Evolutionary conservation across 2,888 invertebrate genomes (phyloP).

Genomic region (Drosophila lacicola): DNA sequence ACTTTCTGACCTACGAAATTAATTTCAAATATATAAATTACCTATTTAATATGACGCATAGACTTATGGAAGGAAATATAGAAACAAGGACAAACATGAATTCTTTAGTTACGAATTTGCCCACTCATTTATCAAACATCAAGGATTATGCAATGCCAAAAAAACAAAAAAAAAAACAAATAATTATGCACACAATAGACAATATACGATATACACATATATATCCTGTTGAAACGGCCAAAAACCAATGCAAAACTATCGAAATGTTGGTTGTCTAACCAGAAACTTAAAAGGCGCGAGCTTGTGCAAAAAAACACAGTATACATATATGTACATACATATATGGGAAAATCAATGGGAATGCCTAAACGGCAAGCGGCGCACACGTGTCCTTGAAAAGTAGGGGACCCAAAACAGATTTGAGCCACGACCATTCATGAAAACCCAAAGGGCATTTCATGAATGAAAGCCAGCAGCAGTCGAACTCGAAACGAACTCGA

Average conservation of each 20-base stretch:
- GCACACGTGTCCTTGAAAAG: slow-evolving; percentile 64
- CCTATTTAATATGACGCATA: too few relatives aligned
- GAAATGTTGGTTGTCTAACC: neutral
- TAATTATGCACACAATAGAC: neutral
- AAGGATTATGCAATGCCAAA: slow-evolving; percentile 9
- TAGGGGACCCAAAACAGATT: slow-evolving; percentile 24
- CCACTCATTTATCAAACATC: neutral
- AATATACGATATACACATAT: neutral
- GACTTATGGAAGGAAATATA: too few relatives aligned
- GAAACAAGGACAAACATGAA: too few relatives aligned
- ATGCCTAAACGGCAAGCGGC: slow-evolving; percentile 50
- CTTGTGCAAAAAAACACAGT: slow-evolving; percentile 6
- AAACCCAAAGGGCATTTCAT: slow-evolving; percentile 46
- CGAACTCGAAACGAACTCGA: slow-evolving; percentile 23
- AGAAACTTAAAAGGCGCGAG: too few relatives aligned
- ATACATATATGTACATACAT: neutral
- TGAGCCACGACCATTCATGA: slow-evolving; percentile 59
- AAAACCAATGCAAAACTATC: slow-evolving; percentile 8
- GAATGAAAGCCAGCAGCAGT: slow-evolving; percentile 53
- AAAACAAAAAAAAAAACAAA: neutral
- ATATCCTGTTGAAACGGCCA: neutral
- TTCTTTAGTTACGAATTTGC: neutral
- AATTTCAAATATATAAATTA: too few relatives aligned
- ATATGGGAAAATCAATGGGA: slow-evolving; percentile 65
- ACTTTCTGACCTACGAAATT: too few relatives aligned